These are phyloP conservation scores for Tortrix viridana DNA, from an alignment of 2,888 invertebrate species.

Conservation along the genomic window DNA sequence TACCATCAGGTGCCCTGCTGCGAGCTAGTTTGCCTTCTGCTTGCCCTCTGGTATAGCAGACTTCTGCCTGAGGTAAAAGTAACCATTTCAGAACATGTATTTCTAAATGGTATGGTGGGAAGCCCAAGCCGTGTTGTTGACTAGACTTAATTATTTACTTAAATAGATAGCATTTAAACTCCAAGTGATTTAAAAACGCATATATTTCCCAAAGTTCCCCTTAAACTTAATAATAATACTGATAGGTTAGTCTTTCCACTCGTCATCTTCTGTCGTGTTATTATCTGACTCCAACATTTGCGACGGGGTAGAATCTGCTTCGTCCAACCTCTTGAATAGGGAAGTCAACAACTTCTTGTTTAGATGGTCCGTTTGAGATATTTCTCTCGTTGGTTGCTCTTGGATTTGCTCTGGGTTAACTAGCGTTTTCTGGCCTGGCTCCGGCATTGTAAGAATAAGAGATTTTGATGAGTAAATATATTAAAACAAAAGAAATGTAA, in stretches of 20 bases:
- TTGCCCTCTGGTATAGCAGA: too few species aligned
- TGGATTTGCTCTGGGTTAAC: slow-evolving; percentile 55
- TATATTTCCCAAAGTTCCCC: slow-evolving; percentile 25
- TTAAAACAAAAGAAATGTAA: slow-evolving; percentile 44
- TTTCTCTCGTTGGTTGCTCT: slow-evolving; percentile 71
- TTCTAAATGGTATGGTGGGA: too few species aligned
- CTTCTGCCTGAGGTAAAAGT: too few species aligned
- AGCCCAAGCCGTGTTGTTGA: too few species aligned
- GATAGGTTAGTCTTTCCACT: slow-evolving; percentile 62
- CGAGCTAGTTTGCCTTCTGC: too few species aligned
- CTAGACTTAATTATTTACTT: too few species aligned
- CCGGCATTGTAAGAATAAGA: slow-evolving; percentile 59
- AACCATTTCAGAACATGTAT: too few species aligned
- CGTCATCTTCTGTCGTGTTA: slow-evolving; percentile 59
- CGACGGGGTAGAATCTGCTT: slow-evolving; percentile 61
- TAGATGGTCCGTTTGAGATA: slow-evolving; percentile 86
- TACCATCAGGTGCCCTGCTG: too few species aligned
- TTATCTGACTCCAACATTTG: slow-evolving; percentile 65
- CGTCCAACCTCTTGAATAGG: slow-evolving; percentile 85
- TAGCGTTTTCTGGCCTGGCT: slow-evolving; percentile 59
- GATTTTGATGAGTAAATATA: slow-evolving; percentile 35
- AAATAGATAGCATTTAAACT: neutral
- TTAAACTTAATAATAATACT: slow-evolving; percentile 22
- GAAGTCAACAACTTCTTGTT: slow-evolving; percentile 87
- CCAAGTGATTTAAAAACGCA: slow-evolving; percentile 6